Evolutionary conservation across 2,888 invertebrate genomes (phyloP).

Genomic region (Meta bourneti): DNA sequence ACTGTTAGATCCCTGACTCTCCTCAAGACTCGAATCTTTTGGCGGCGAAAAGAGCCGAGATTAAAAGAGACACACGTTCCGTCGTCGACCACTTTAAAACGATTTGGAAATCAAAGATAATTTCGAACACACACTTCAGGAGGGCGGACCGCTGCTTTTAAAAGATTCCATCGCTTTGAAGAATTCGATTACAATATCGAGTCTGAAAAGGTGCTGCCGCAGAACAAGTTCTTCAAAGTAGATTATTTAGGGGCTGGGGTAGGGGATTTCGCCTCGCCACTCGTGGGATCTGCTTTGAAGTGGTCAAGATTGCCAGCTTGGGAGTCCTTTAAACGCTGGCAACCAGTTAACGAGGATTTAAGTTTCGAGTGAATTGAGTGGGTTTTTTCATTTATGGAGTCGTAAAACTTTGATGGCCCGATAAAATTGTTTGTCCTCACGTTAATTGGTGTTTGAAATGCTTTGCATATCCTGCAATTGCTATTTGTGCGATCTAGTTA

Average conservation of each 20-base stretch:
- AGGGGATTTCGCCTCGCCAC: not conserved
- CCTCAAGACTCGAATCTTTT: constrained; percentile 45
- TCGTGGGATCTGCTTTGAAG: not conserved
- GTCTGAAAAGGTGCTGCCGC: constrained; percentile 59
- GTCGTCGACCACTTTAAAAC: constrained; percentile 65
- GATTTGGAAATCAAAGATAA: constrained; percentile 75
- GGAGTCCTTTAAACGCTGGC: not conserved
- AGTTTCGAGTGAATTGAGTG: not conserved
- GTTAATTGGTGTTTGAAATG: not conserved
- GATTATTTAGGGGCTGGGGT: constrained; percentile 59
- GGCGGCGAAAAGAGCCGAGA: constrained; percentile 40
- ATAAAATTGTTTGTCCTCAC: not conserved
- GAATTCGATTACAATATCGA: constrained; percentile 69
- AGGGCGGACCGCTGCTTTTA: constrained; percentile 10
- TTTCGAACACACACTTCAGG: constrained; percentile 24
- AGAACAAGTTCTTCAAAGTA: constrained; percentile 37
- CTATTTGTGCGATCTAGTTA: not conserved
- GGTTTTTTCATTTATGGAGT: not conserved
- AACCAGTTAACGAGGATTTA: not conserved
- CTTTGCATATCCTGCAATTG: not conserved
- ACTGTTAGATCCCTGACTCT: constrained; percentile 21
- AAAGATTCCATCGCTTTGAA: constrained; percentile 55
- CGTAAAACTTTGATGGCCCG: not conserved
- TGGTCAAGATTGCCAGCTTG: not conserved
- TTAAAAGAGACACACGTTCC: constrained; percentile 59